Percentiles rank a stretch among this genome's conserved stretches.
Evolutionary conservation across 2,797 vertebrate species (phyloP).

Genomic region (Acrocephalus scirpaceus): DNA sequence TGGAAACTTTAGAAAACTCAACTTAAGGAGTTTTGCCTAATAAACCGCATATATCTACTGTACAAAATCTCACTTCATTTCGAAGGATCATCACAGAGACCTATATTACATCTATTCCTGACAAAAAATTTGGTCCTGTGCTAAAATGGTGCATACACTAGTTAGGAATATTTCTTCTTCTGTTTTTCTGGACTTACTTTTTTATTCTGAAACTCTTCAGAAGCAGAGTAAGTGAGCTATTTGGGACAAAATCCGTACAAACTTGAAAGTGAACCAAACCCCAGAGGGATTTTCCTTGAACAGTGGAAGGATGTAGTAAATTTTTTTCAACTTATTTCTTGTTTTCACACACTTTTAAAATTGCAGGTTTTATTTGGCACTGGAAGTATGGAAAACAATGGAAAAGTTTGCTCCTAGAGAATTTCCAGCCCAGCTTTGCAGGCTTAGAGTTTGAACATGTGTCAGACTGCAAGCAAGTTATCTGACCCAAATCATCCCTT

Average conservation of each 20-base stretch:
- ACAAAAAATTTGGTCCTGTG: slow-evolving; percentile 45
- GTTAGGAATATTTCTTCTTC: slow-evolving; percentile 21
- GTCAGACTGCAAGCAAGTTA: not conserved
- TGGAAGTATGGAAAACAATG: slow-evolving; percentile 1
- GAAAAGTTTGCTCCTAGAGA: slow-evolving; percentile 23
- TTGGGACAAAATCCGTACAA: not conserved
- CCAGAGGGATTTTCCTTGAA: not conserved
- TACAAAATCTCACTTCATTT: slow-evolving; percentile 63
- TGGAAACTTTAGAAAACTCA: slow-evolving; percentile 75
- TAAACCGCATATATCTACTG: slow-evolving; percentile 59
- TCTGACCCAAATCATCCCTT: slow-evolving; percentile 15
- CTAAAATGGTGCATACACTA: not conserved
- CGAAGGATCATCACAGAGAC: slow-evolving; percentile 59
- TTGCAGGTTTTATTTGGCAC: not conserved
- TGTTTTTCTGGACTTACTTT: slow-evolving; percentile 42
- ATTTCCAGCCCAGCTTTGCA: slow-evolving; percentile 15
- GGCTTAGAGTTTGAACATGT: not conserved
- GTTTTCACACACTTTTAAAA: slow-evolving; percentile 42
- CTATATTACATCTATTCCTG: slow-evolving; percentile 53
- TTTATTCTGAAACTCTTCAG: slow-evolving; percentile 40
- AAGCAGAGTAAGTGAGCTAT: not conserved
- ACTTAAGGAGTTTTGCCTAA: slow-evolving; percentile 75
- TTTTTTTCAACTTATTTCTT: not conserved
- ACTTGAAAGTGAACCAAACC: not conserved
- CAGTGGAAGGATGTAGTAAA: not conserved